phyloP scores from a whole-genome alignment of 2,113 vertebrate genomes.

The Sterrhoptilus dennistouni region DNA sequence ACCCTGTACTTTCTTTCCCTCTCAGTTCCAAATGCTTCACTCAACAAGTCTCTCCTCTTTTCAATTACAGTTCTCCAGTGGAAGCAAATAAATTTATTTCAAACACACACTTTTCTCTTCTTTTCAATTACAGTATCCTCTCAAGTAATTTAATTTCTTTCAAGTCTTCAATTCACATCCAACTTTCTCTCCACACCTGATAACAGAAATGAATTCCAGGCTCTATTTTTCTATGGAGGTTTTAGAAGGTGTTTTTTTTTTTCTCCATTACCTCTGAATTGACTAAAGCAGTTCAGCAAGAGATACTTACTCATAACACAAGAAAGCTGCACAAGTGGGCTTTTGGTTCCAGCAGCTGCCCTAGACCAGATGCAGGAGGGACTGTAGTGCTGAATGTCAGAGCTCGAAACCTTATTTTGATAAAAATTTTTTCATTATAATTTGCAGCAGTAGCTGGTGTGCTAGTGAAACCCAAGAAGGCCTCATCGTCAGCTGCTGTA shows the following conservation, averaged over 20 bases:
- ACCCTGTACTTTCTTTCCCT: not conserved
- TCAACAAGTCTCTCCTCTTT: constrained; percentile 49
- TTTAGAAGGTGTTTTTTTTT: not conserved
- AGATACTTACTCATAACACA: not conserved
- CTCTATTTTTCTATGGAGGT: not conserved
- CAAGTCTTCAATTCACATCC: not conserved
- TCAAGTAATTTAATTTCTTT: constrained; percentile 56
- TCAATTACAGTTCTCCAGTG: constrained; percentile 46
- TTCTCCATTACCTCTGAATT: not conserved
- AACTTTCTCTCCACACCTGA: not conserved
- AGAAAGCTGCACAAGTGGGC: accelerated
- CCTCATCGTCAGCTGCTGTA: not conserved
- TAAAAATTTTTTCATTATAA: not conserved
- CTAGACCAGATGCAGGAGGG: not conserved
- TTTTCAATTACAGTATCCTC: constrained; percentile 42
- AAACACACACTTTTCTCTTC: constrained; percentile 8
- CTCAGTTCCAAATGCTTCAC: constrained; percentile 46
- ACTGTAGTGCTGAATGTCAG: not conserved
- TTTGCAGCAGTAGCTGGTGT: not conserved
- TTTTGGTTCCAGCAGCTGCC: not conserved
- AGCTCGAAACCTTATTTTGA: not conserved
- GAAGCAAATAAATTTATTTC: constrained; percentile 62
- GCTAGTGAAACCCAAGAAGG: not conserved
- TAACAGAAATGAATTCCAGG: not conserved
- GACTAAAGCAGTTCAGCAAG: not conserved